Percentiles rank a stretch among this genome's conserved stretches.
Conservation (phyloP, 2,888 invertebrate species). For the Lissocephala sabroskyi region DNA sequence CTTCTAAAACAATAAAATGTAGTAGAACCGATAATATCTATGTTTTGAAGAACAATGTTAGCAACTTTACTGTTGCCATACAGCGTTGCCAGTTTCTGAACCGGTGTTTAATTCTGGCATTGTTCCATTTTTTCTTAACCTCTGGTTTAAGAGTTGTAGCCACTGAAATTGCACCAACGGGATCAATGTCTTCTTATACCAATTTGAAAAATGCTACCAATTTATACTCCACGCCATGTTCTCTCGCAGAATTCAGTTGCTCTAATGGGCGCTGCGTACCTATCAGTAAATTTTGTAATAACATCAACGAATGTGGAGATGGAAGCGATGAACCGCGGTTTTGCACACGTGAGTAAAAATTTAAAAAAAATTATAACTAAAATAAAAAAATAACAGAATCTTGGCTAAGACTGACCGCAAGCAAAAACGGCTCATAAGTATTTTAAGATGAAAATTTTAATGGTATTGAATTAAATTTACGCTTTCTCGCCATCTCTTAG, state of each 20-base stretch:
- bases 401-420: no score
- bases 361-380: no score
- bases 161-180: background rate
- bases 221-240: conserved; percentile 60
- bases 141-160: background rate
- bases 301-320: conserved; percentile 85
- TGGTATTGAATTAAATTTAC: conserved; percentile 14
- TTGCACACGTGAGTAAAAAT: conserved; percentile 82
- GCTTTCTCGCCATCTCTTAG: conserved; percentile 36
- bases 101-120: conserved; percentile 20
- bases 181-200: conserved; percentile 19
- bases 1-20: no score
- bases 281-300: conserved; percentile 85
- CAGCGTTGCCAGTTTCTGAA: no score
- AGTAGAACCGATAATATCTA: no score
- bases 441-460: no score
- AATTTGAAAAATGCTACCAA: conserved; percentile 36
- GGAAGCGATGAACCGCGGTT: conserved; percentile 85
- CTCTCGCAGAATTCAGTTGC: conserved; percentile 71
- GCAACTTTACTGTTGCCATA: no score
- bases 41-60: no score
- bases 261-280: conserved; percentile 73
- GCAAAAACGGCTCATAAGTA: no score
- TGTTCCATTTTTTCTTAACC: conserved; percentile 27
- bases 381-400: no score